These are phyloP conservation scores for Folsomia manolachei DNA, from an alignment of 2,888 invertebrate species.

Conservation along the genomic window DNA sequence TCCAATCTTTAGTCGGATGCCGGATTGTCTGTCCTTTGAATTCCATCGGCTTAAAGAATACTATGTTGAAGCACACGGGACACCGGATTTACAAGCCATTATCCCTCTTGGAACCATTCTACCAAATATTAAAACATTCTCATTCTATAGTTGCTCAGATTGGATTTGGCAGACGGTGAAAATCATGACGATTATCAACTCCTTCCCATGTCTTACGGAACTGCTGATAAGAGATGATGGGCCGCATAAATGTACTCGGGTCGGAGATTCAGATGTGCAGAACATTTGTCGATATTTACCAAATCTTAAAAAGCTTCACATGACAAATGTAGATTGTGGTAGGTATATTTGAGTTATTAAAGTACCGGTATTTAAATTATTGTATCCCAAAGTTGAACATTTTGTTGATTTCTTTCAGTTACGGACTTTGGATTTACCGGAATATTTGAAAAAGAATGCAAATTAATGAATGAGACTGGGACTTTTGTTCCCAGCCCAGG, in stretches of 20 bases:
- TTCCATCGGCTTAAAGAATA: slow-evolving; percentile 10
- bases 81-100: slow-evolving; percentile 9
- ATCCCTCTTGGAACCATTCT: slow-evolving; percentile 14
- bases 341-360: too few relatives aligned
- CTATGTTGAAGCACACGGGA: slow-evolving; percentile 18
- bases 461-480: slow-evolving; percentile 12
- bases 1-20: slow-evolving; percentile 16
- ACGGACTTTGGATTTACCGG: slow-evolving; percentile 20
- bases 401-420: too few relatives aligned
- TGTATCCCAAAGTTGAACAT: too few relatives aligned
- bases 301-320: slow-evolving; percentile 13
- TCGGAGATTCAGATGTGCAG: slow-evolving; percentile 14
- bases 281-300: slow-evolving; percentile 19
- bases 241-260: slow-evolving; percentile 14
- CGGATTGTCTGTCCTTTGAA: slow-evolving; percentile 12
- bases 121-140: slow-evolving; percentile 18
- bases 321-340: slow-evolving; percentile 18
- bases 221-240: slow-evolving; percentile 14
- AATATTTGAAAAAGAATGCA: slow-evolving; percentile 15
- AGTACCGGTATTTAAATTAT: too few relatives aligned
- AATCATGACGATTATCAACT: slow-evolving; percentile 15
- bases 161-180: slow-evolving; percentile 18
- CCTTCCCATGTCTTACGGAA: slow-evolving; percentile 20
- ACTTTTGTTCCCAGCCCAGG: slow-evolving; percentile 13
- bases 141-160: slow-evolving; percentile 21